A percentile compares a stretch with the other conserved stretches of the same genome.
Evolutionary conservation across 1,140 invertebrate species (phyloP).

Genomic region (Drosophila willistoni): DNA sequence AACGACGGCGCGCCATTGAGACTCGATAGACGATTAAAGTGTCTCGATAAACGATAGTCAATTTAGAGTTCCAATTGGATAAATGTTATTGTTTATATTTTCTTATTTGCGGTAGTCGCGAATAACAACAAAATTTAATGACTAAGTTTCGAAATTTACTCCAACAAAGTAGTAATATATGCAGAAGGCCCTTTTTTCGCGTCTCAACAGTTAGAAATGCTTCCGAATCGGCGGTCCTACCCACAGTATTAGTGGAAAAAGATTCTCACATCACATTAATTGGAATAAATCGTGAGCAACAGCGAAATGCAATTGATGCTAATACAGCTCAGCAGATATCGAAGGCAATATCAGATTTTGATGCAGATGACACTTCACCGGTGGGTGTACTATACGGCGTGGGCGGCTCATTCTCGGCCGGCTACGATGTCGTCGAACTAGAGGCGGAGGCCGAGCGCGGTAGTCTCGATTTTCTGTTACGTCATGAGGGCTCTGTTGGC

Average conservation of each 20-base stretch:
- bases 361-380: constrained; percentile 87
- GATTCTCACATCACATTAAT: constrained; percentile 88
- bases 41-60: no score
- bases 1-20: background rate
- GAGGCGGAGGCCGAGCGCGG: constrained; percentile 55
- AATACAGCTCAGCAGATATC: constrained; percentile 87
- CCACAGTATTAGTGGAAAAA: constrained; percentile 80
- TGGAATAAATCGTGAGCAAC: constrained; percentile 92
- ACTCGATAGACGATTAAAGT: background rate
- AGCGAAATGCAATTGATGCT: constrained; percentile 91
- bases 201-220: no score
- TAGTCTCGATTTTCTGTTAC: constrained; percentile 67
- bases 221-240: background rate
- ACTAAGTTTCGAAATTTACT: background rate
- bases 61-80: background rate
- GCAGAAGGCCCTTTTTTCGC: background rate
- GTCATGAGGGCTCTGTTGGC: constrained; percentile 82
- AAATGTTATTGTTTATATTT: constrained; percentile 3
- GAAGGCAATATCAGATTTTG: constrained; percentile 90
- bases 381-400: constrained; percentile 93
- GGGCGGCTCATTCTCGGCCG: constrained; percentile 95
- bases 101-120: background rate
- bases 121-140: background rate
- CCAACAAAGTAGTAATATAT: background rate
- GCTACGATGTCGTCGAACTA: constrained; percentile 91